Evolutionary conservation across 2,888 invertebrate genomes (phyloP).

Genomic region (Caenorhabditis wallacei): DNA sequence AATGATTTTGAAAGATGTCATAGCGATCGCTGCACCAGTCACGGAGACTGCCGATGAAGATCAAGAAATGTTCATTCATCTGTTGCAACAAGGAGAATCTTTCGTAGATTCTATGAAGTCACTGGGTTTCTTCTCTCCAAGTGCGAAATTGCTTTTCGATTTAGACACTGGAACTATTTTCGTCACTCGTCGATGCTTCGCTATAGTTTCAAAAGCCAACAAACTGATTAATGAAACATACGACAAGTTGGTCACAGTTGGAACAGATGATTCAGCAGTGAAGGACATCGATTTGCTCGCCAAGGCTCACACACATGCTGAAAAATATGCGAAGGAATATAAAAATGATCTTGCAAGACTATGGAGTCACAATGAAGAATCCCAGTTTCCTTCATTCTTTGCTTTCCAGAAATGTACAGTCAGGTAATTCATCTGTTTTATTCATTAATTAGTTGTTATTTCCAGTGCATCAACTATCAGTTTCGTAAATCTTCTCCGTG

Average conservation of each 20-base stretch:
- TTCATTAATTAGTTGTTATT: not conserved
- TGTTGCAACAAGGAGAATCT: slow-evolving; percentile 38
- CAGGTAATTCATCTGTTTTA: slow-evolving; percentile 11
- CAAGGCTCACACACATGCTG: slow-evolving; percentile 11
- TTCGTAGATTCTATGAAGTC: slow-evolving; percentile 58
- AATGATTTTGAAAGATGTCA: slow-evolving; percentile 56
- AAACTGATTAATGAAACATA: slow-evolving; percentile 74
- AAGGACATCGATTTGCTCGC: slow-evolving; percentile 33
- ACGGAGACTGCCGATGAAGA: slow-evolving; percentile 52
- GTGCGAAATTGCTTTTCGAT: slow-evolving; percentile 53
- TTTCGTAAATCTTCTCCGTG: slow-evolving; percentile 72
- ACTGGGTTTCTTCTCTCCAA: slow-evolving; percentile 59
- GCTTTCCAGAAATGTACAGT: slow-evolving; percentile 61
- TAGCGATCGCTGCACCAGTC: slow-evolving; percentile 65
- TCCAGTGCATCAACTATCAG: slow-evolving; percentile 73
- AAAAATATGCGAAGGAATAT: slow-evolving; percentile 8
- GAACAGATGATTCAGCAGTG: slow-evolving; percentile 35
- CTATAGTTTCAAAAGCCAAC: slow-evolving; percentile 74
- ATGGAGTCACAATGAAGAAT: slow-evolving; percentile 42
- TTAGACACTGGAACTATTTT: slow-evolving; percentile 66
- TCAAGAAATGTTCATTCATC: slow-evolving; percentile 36
- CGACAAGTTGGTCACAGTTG: slow-evolving; percentile 66
- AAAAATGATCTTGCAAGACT: slow-evolving; percentile 35
- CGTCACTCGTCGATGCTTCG: slow-evolving; percentile 76
- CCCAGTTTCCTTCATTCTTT: slow-evolving; percentile 53